A percentile compares a stretch with the other conserved stretches of the same genome.
phyloP scores from a whole-genome alignment of 2,797 vertebrate genomes.

The Apodemus agrarius region DNA sequence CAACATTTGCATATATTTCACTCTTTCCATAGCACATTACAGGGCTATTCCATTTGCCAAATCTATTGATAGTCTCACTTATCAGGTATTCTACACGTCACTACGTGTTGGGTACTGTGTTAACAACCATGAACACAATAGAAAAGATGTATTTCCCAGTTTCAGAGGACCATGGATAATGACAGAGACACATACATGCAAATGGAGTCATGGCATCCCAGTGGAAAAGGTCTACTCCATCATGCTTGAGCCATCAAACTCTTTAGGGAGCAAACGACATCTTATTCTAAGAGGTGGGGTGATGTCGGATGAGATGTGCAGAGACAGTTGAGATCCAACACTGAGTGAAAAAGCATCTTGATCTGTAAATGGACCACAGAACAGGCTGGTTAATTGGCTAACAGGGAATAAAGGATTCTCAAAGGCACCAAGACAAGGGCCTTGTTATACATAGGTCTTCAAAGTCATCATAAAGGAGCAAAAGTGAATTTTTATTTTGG shows the following conservation, averaged over 20 bases:
- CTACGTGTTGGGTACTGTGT: conserved; percentile 26
- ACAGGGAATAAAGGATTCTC: background rate
- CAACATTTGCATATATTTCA: conserved; percentile 44
- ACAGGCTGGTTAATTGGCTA: background rate
- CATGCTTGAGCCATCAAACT: background rate
- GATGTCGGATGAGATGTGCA: too few species aligned
- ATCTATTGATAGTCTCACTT: conserved; percentile 39
- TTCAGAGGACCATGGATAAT: background rate
- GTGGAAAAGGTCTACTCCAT: background rate
- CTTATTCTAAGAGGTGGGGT: background rate
- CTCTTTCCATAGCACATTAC: conserved; percentile 45
- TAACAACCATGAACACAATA: conserved; percentile 50
- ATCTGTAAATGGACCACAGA: background rate
- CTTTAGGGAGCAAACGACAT: background rate
- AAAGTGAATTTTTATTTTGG: background rate
- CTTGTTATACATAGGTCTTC: background rate
- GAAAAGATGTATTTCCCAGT: conserved; percentile 3
- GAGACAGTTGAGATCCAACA: background rate
- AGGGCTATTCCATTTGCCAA: conserved; percentile 41
- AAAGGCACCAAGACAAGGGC: background rate
- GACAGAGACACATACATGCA: background rate
- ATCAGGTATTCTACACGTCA: conserved; percentile 25
- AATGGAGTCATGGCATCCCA: background rate
- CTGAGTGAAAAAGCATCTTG: background rate
- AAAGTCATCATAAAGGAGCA: background rate